A percentile compares a stretch with the other conserved stretches of the same genome.
phyloP scores from a whole-genome alignment of 2,113 vertebrate species.

The Leptosomus discolor region DNA sequence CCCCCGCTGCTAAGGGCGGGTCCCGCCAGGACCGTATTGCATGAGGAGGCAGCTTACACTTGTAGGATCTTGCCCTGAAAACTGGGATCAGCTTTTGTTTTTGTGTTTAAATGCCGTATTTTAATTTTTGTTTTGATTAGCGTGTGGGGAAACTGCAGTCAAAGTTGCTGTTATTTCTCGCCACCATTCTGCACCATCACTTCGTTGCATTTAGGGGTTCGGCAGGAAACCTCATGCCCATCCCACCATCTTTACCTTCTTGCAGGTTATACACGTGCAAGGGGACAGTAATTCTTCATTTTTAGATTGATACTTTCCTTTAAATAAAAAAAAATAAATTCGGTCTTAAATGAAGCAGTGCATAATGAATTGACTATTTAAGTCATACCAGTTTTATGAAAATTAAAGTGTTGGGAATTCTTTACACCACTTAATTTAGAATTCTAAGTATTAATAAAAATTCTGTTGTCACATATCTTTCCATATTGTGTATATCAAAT shows the following conservation, averaged over 20 bases:
- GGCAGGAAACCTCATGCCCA: neutral
- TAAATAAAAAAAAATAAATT: neutral
- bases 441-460: neutral
- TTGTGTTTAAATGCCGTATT: neutral
- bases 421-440: neutral
- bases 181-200: neutral
- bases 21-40: neutral
- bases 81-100: fast-evolving
- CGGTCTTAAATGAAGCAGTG: fast-evolving
- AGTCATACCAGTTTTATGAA: neutral
- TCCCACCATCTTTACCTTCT: neutral
- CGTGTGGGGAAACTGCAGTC: neutral
- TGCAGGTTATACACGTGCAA: neutral
- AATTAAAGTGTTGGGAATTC: neutral
- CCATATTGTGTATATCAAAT: fast-evolving
- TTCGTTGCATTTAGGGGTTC: neutral
- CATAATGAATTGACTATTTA: neutral
- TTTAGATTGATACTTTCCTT: fast-evolving
- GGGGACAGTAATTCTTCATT: fast-evolving
- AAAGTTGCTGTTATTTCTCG: neutral
- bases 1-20: too few species aligned
- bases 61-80: neutral
- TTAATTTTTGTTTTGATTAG: neutral
- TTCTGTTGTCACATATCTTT: fast-evolving
- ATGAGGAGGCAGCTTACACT: neutral